Percentiles rank a stretch among this genome's conserved stretches.
Evolutionary conservation across 1,140 invertebrate genomes (phyloP).

Genomic region (Drosophila nebulosa): DNA sequence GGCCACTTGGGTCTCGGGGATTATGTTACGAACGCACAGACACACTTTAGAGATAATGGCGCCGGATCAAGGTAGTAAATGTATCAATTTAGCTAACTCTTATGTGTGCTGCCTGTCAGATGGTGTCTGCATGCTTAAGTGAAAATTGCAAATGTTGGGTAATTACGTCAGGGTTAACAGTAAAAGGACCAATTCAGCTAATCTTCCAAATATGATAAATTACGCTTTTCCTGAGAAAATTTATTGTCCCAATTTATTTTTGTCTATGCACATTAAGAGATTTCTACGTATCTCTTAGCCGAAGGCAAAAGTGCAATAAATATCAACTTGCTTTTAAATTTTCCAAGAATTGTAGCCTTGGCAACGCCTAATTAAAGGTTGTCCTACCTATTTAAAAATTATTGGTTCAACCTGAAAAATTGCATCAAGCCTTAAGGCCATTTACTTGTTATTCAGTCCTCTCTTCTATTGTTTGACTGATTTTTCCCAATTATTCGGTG

Average conservation of each 20-base stretch:
- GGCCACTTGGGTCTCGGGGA: conserved; percentile 6
- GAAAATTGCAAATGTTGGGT: conserved; percentile 46
- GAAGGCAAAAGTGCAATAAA: too few species aligned
- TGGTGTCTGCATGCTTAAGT: conserved; percentile 36
- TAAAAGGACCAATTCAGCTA: not conserved
- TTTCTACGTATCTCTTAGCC: too few species aligned
- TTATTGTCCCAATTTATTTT: not conserved
- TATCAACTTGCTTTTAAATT: too few species aligned
- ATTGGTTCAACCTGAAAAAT: too few species aligned
- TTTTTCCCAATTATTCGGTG: too few species aligned
- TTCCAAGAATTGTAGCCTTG: too few species aligned
- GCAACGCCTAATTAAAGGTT: too few species aligned
- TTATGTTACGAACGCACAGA: not conserved
- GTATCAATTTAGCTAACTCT: conserved; percentile 60
- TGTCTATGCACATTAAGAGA: too few species aligned
- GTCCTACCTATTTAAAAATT: too few species aligned
- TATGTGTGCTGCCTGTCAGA: not conserved
- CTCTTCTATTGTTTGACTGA: too few species aligned
- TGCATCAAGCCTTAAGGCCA: too few species aligned
- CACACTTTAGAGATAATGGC: conserved; percentile 50
- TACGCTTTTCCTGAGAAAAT: not conserved
- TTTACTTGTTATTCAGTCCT: too few species aligned
- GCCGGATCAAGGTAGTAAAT: conserved; percentile 75
- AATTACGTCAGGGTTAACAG: conserved; percentile 11
- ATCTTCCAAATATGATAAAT: not conserved